Conservation (phyloP, 2,113 vertebrate genomes). For the Ailurus styani region DNA sequence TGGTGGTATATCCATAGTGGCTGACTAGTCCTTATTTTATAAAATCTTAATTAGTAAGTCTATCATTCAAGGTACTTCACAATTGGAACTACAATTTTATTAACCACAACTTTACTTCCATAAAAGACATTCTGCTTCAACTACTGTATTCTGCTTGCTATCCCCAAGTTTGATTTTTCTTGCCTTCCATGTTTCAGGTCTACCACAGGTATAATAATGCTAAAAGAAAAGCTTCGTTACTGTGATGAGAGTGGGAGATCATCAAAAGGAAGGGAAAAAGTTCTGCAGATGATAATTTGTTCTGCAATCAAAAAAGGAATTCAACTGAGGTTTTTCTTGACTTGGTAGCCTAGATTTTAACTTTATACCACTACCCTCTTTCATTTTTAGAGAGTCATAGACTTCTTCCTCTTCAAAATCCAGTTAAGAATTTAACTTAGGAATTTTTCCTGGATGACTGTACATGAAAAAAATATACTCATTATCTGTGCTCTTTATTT, state of each 20-base stretch:
- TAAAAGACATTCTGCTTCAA: not conserved
- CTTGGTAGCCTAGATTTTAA: not conserved
- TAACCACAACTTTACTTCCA: not conserved
- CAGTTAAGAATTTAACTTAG: not conserved
- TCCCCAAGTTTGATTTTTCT: not conserved
- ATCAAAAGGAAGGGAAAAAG: not conserved
- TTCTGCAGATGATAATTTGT: not conserved
- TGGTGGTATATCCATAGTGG: not conserved
- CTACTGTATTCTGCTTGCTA: not conserved
- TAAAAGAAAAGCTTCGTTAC: not conserved
- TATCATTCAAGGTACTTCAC: not conserved
- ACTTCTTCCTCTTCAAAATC: not conserved
- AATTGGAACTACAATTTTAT: not conserved
- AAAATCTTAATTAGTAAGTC: not conserved
- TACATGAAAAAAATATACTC: not conserved
- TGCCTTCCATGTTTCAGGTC: not conserved
- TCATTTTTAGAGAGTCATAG: not conserved
- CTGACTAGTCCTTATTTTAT: not conserved
- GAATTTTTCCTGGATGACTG: not conserved
- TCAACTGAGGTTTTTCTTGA: not conserved
- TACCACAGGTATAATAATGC: not conserved
- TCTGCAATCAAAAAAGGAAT: not conserved
- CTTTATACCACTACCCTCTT: not conserved
- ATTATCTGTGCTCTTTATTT: not conserved
- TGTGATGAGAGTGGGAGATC: not conserved